Percentiles rank a stretch among this genome's conserved stretches.
Conservation (phyloP, 2,888 invertebrate genomes). For the Odontothrips loti region DNA sequence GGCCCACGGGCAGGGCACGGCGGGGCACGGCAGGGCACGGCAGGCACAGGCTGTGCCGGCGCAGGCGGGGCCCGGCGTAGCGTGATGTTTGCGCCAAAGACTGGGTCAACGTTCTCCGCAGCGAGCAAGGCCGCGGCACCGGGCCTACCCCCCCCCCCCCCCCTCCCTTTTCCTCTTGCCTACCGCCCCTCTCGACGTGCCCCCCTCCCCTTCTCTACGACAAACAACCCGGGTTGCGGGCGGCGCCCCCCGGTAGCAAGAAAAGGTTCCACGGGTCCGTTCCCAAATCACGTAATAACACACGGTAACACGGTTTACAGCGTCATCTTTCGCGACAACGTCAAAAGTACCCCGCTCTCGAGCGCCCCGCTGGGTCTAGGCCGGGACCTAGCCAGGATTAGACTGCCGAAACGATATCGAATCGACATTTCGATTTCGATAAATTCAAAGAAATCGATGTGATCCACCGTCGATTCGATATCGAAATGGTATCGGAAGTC, state of each 20-base stretch:
- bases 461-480: too few species aligned
- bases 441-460: too few species aligned
- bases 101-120: constrained; percentile 32
- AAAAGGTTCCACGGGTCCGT: too few species aligned
- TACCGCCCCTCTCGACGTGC: not conserved
- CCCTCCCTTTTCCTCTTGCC: constrained; percentile 33
- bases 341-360: too few species aligned
- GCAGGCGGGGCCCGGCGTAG: not conserved
- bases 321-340: too few species aligned
- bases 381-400: too few species aligned
- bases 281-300: too few species aligned
- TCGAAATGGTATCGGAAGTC: too few species aligned
- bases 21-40: not conserved
- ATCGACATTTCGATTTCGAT: too few species aligned
- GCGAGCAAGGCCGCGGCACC: constrained; percentile 34
- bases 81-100: constrained; percentile 34
- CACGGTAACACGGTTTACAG: too few species aligned
- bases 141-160: constrained; percentile 30
- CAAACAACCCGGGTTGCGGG: not conserved
- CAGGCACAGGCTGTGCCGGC: not conserved
- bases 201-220: not conserved
- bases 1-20: not conserved
- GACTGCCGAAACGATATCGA: too few species aligned
- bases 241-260: constrained; percentile 32
- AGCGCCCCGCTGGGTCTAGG: too few species aligned